phyloP scores from a whole-genome alignment of 1,140 invertebrate genomes.

The Penaeus japonicus region DNA sequence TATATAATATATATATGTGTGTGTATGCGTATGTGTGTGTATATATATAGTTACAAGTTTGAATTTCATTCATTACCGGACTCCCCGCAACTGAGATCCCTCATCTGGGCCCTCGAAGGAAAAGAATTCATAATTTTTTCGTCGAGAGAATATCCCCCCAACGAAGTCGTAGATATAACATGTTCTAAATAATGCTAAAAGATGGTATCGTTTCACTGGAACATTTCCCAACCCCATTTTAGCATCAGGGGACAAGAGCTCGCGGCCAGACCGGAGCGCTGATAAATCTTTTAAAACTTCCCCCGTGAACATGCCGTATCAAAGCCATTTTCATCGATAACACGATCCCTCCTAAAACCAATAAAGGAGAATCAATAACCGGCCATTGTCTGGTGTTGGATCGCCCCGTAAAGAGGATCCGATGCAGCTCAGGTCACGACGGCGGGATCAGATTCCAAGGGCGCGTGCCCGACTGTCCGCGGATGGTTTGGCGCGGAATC shows the following conservation, averaged over 20 bases:
- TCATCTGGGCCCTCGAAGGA: too few species aligned
- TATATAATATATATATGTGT: too few species aligned
- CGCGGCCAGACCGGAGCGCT: background rate
- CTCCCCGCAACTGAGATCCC: too few species aligned
- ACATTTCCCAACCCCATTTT: too few species aligned
- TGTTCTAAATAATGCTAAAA: too few species aligned
- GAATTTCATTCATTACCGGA: too few species aligned
- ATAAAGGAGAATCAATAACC: slow-evolving; percentile 55
- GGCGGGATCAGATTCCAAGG: slow-evolving; percentile 44
- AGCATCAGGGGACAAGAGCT: background rate
- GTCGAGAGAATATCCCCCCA: too few species aligned
- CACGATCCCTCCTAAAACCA: slow-evolving; percentile 48
- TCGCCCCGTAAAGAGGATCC: slow-evolving; percentile 45
- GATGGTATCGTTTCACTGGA: too few species aligned
- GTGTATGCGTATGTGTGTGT: too few species aligned
- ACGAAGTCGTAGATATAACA: too few species aligned
- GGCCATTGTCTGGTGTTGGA: slow-evolving; percentile 53
- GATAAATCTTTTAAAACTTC: slow-evolving; percentile 7
- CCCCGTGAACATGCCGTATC: slow-evolving; percentile 45
- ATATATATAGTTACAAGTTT: too few species aligned
- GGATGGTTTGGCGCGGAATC: background rate
- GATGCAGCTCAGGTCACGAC: slow-evolving; percentile 47
- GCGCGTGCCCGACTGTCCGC: slow-evolving; percentile 29
- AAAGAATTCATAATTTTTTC: too few species aligned
- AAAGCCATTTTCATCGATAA: slow-evolving; percentile 53